Percentiles rank a stretch among this genome's conserved stretches.
These are phyloP conservation scores for Tylochromis polylepis DNA, from an alignment of 2,113 vertebrate species.

Conservation along the genomic window DNA sequence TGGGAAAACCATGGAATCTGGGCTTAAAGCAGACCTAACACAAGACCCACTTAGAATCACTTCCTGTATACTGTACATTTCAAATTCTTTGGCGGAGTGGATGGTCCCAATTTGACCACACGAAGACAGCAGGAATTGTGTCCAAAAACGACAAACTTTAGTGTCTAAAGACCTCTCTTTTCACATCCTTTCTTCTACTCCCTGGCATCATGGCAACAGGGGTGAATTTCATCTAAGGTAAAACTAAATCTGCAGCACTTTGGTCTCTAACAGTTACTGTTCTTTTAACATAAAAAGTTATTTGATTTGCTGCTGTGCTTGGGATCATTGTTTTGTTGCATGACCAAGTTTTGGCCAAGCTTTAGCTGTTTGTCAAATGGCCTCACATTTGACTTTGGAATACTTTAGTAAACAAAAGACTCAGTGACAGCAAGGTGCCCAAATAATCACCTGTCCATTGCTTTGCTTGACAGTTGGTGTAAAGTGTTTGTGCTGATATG, in stretches of 20 bases:
- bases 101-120: background rate
- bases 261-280: background rate
- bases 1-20: conserved; percentile 5
- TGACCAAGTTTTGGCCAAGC: background rate
- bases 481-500: background rate
- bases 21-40: background rate
- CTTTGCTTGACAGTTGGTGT: background rate
- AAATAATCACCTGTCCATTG: background rate
- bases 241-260: background rate
- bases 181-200: background rate
- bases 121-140: background rate
- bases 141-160: background rate
- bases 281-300: background rate
- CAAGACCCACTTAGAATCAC: background rate
- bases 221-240: background rate
- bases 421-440: background rate
- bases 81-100: background rate
- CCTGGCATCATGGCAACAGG: background rate
- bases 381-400: background rate
- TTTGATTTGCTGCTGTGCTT: background rate
- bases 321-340: background rate
- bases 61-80: background rate
- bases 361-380: background rate
- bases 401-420: background rate
- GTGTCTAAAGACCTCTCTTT: background rate